Evolutionary conservation across 2,113 vertebrate species (phyloP), one percentile per base, ranked within the genome.

Genomic region (Gambusia holbrooki): DNA sequence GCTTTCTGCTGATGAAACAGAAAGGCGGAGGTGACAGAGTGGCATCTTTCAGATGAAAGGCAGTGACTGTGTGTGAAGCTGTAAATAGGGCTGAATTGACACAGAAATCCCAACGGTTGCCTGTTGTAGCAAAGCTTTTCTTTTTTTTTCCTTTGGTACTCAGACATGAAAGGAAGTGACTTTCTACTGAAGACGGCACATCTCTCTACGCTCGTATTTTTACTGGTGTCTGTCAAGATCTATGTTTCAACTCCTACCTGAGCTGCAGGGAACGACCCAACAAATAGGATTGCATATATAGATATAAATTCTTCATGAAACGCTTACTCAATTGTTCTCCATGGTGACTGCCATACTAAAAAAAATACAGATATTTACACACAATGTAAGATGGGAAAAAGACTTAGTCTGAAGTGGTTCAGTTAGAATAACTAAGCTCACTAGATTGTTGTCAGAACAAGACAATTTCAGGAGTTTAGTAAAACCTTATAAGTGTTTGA

Each of bases 1-100:
- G 63, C 73, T 77, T 73, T 54, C 40, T 7, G 2, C 68, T 82
- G 73, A 87, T 73, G 66, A 86, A 81, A 79, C 69, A 64, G 61
- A 37, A 68, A 58, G 64, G 68, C 29, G 2, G 32, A 35, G 72
- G 62, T 63, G 68, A 76, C 67, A 86, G 66, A 64, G 62, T 54
- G 69, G 42, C 73, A 22, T 78, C 63, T 62, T 35, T 77, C 5
- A 83, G 42, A 87, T 68, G 62, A 83, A 74, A 66, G 69, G 4
- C 5, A 73, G 66, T 27, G 71, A 33, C 76, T 62, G 29, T 30
- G 69, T 51, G 66, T 48, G 13, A 75, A 77, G 65, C 68, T 35
- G 51, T 58, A 58, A 58, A n/a, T n/a, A 58, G 22, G 51, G n/a
- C 51, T 58, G 51, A 58, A 58, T 54, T n/a, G 22, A 22, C 51